Conservation (phyloP, 2,113 vertebrate genomes). For the Rhineura floridana region DNA sequence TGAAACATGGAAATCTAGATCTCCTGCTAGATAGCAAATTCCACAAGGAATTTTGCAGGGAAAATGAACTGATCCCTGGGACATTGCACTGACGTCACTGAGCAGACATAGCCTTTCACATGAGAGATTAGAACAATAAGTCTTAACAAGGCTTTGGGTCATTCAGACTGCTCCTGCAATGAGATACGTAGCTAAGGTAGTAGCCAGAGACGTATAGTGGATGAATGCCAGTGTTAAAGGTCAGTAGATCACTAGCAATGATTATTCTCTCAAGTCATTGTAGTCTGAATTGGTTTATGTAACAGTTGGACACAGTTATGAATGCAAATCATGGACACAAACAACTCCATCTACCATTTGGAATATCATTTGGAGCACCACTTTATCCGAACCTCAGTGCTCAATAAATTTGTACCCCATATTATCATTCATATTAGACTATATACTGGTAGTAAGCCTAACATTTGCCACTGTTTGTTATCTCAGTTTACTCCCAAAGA, state of each 20-base stretch:
- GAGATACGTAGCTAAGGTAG: neutral
- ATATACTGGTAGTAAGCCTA: neutral
- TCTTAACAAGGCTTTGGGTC: neutral
- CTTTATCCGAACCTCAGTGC: neutral
- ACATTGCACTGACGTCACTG: neutral
- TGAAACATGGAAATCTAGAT: neutral
- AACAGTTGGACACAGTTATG: neutral
- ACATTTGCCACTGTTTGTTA: neutral
- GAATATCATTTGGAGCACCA: neutral
- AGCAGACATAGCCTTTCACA: neutral
- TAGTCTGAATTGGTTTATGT: slow-evolving; percentile 8
- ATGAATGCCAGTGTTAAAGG: slow-evolving; percentile 13
- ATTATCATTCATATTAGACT: neutral
- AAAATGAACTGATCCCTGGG: neutral
- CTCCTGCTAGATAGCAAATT: neutral
- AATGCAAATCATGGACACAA: neutral
- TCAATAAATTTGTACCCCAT: neutral
- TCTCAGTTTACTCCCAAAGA: accelerated
- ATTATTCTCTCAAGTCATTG: slow-evolving; percentile 12
- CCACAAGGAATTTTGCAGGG: neutral
- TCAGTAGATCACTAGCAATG: slow-evolving; percentile 22
- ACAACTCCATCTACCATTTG: neutral
- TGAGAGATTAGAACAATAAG: slow-evolving; percentile 1
- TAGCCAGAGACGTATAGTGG: neutral
- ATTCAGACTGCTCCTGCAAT: neutral